Conservation (phyloP, 2,888 invertebrate species). For the Hirtodrosophila trivittata region DNA sequence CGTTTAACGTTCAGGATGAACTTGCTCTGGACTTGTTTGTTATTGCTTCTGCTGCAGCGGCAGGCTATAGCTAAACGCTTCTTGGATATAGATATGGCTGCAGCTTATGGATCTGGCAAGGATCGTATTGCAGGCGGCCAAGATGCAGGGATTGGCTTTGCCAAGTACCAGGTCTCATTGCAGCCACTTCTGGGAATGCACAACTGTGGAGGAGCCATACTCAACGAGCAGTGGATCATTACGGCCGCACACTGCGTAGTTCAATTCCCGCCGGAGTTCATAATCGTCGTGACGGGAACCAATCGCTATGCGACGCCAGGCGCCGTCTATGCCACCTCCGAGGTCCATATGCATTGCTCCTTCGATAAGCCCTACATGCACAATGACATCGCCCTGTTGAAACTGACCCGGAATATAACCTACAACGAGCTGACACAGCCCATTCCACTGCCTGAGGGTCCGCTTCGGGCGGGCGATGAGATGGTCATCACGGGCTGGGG, state of each 20-base stretch:
- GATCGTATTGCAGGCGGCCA: slow-evolving; percentile 66
- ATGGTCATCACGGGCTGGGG: slow-evolving; percentile 87
- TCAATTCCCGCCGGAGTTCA: slow-evolving; percentile 11
- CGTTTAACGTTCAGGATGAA: slow-evolving; percentile 45
- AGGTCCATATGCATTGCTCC: slow-evolving; percentile 59
- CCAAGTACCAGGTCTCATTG: slow-evolving; percentile 80
- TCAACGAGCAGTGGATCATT: slow-evolving; percentile 64
- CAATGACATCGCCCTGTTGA: slow-evolving; percentile 88
- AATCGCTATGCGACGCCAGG: slow-evolving; percentile 56
- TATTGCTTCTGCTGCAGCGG: slow-evolving; percentile 30
- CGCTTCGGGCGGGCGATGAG: slow-evolving; percentile 83
- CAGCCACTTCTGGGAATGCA: slow-evolving; percentile 62
- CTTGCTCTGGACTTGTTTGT: slow-evolving; percentile 24
- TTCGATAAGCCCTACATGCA: slow-evolving; percentile 66
- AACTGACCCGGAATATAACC: slow-evolving; percentile 85
- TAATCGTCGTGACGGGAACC: slow-evolving; percentile 70
- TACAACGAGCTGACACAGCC: slow-evolving; percentile 85
- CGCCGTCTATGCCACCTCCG: slow-evolving; percentile 39
- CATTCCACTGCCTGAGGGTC: slow-evolving; percentile 82
- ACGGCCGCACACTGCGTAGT: slow-evolving; percentile 79
- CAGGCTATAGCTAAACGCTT: slow-evolving; percentile 40
- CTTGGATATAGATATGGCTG: slow-evolving; percentile 1
- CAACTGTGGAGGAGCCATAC: slow-evolving; percentile 78
- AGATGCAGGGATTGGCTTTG: slow-evolving; percentile 63
- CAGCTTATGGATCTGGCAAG: neutral